Evolutionary conservation across 2,888 invertebrate genomes (phyloP), one percentile per base, ranked within the genome.

Genomic region (Tuberolachnus salignus): DNA sequence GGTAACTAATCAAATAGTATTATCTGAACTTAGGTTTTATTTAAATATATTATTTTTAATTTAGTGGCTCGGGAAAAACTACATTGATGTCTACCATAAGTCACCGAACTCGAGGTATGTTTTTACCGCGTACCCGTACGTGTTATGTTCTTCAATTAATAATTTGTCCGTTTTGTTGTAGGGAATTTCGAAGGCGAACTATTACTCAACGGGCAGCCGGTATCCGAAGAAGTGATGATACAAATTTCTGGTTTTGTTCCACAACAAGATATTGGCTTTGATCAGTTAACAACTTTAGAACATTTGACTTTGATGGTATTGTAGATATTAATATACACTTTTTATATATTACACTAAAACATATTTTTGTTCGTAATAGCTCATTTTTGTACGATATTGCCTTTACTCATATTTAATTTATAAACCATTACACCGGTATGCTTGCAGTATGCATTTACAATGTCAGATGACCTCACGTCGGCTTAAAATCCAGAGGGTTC

Each of bases 221-320:
- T 92, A 69, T 88, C 89, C 16, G 88, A 89, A 61, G 87, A 89
- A 82, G 87, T 90, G 71, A 91, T 94, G 87, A 88, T 92, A 82
- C 89, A 90, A 83, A 89, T 94, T 82, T 94, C 94, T 1, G 92
- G 92, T 81, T 95, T 94, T 86, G 90, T 95, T 63, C 94, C 94
- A 9, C 95, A 96, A 85, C 91, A 92, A 82, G 94, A 95, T 86
- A 87, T 94, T 83, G 91, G 92, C 81, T 89, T 94, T 21, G 92
- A 92, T 80, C 90, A 91, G 42, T 87, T 95, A 81, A 92, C 92
- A 0, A 93, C 94, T 16, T 86, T 88, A 81, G 95, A 95, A 85
- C 94, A 95, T 85, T 90, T 95, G 86, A 90, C 90, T 84, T 94
- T 95, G 85, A 94, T 94, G 92, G 95, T 94, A 75, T n/a, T n/a